Conservation (phyloP, 2,113 vertebrate species). For the Zootoca vivipara region DNA sequence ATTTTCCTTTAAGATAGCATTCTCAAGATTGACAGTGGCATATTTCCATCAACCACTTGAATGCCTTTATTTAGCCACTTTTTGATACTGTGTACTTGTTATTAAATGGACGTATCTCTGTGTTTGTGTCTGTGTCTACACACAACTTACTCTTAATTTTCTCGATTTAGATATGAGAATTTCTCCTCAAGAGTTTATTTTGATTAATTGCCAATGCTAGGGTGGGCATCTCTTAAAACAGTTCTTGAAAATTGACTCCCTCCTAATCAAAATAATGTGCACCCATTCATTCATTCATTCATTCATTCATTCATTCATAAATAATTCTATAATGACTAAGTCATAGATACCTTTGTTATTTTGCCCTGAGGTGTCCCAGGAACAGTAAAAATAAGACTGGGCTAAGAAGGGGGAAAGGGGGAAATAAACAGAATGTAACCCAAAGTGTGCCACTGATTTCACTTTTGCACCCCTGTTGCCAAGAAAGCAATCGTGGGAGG, state of each 20-base stretch:
- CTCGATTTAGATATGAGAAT: constrained; percentile 11
- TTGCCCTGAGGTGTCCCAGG: not conserved
- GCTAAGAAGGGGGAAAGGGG: not conserved
- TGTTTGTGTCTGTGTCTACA: accelerated
- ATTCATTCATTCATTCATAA: not conserved
- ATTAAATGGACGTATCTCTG: not conserved
- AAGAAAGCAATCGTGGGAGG: too few relatives aligned
- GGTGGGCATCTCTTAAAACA: accelerated
- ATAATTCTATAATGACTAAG: not conserved
- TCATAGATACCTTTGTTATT: not conserved
- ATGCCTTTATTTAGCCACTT: not conserved
- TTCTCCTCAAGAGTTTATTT: not conserved
- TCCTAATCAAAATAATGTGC: not conserved
- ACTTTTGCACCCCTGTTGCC: not conserved
- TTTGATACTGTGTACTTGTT: not conserved
- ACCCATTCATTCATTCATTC: too few relatives aligned
- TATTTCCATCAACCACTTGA: not conserved
- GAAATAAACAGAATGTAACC: not conserved
- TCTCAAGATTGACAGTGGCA: not conserved
- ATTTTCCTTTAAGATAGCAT: not conserved
- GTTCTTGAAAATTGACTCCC: not conserved
- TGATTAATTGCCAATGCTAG: accelerated
- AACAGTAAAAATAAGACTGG: not conserved
- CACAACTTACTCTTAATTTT: not conserved
- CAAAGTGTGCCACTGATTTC: not conserved